Conservation (phyloP, 2,888 invertebrate genomes). For the Ariolimax columbianus region DNA sequence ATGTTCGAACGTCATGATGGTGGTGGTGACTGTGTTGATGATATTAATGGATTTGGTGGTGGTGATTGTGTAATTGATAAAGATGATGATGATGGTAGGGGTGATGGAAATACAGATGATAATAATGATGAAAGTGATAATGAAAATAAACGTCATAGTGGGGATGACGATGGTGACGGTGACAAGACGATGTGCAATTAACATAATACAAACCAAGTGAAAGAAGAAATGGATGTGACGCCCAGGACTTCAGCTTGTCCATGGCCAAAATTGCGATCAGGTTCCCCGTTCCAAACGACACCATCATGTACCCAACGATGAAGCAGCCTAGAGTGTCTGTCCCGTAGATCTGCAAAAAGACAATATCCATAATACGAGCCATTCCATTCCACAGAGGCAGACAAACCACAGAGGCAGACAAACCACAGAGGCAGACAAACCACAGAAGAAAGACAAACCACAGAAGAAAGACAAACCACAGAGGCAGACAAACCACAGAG, state of each 20-base stretch:
- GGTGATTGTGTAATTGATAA: not conserved
- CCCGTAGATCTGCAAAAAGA: conserved; percentile 50
- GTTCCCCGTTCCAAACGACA: conserved; percentile 70
- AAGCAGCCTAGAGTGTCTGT: conserved; percentile 58
- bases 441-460: too few relatives aligned
- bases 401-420: too few relatives aligned
- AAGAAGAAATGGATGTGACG: conserved; percentile 49
- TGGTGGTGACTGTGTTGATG: not conserved
- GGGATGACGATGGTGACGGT: too few relatives aligned
- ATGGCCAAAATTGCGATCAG: conserved; percentile 65
- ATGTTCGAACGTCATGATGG: not conserved
- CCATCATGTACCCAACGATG: conserved; percentile 73
- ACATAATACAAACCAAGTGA: conserved; percentile 27
- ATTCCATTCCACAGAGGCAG: too few relatives aligned
- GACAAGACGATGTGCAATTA: not conserved
- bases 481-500: too few relatives aligned
- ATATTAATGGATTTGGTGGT: not conserved
- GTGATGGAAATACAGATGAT: not conserved
- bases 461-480: too few relatives aligned
- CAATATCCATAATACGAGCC: too few relatives aligned
- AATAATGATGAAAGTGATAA: not conserved
- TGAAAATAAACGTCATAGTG: too few relatives aligned
- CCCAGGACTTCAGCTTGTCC: conserved; percentile 60
- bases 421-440: too few relatives aligned
- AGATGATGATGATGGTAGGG: not conserved